A percentile compares a stretch with the other conserved stretches of the same genome.
Evolutionary conservation across 2,888 invertebrate genomes (phyloP).

Genomic region (Tigriopus californicus): DNA sequence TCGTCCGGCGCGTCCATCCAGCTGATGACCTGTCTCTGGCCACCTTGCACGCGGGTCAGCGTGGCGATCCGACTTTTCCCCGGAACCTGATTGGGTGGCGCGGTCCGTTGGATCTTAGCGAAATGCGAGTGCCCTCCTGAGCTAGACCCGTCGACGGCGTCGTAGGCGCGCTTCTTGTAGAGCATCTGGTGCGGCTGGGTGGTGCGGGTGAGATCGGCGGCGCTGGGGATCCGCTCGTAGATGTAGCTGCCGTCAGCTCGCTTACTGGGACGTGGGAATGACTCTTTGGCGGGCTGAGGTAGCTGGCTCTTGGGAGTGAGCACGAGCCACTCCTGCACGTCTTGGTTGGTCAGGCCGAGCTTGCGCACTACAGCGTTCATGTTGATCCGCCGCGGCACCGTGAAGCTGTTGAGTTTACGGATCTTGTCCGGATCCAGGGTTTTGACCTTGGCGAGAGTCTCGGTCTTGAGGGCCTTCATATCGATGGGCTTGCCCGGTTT

Average conservation of each 20-base stretch:
- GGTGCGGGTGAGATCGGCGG: not conserved
- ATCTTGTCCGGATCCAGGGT: not conserved
- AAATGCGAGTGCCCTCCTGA: not conserved
- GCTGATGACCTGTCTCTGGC: constrained; percentile 64
- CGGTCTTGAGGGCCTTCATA: constrained; percentile 28
- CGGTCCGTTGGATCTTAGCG: constrained; percentile 2
- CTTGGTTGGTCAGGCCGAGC: constrained; percentile 8
- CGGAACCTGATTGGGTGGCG: constrained; percentile 8
- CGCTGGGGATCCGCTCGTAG: constrained; percentile 10
- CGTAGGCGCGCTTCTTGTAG: constrained; percentile 15
- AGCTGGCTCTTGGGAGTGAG: constrained; percentile 4
- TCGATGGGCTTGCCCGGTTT: constrained; percentile 31
- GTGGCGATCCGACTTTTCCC: constrained; percentile 48
- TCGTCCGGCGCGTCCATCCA: constrained; percentile 98
- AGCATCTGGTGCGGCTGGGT: constrained; percentile 5
- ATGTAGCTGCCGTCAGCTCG: constrained; percentile 14
- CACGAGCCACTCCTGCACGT: constrained; percentile 13
- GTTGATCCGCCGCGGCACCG: not conserved
- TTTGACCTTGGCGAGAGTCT: constrained; percentile 2
- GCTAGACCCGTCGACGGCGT: not conserved
- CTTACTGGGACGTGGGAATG: constrained; percentile 12
- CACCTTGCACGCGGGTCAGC: constrained; percentile 48
- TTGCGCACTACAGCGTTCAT: constrained; percentile 9
- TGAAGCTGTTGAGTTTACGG: constrained; percentile 5
- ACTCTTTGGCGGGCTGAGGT: constrained; percentile 8